Conservation (phyloP, 2,113 vertebrate genomes). For the Apodemus sylvaticus region DNA sequence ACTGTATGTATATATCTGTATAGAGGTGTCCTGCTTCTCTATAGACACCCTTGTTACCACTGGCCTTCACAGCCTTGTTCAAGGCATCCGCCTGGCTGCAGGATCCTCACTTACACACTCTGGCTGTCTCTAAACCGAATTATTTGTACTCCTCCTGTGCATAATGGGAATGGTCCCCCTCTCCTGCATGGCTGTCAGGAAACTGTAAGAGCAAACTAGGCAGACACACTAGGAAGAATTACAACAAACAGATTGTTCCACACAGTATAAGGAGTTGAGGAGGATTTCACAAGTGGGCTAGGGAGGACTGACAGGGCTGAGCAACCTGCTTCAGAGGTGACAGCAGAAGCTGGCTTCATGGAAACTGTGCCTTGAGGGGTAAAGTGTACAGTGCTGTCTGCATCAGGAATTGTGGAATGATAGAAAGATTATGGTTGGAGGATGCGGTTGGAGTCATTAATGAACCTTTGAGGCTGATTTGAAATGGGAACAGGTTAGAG, state of each 20-base stretch:
- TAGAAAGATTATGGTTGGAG: neutral
- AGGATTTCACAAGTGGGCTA: too few relatives aligned
- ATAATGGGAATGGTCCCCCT: neutral
- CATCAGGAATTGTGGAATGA: too few relatives aligned
- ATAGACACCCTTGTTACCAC: neutral
- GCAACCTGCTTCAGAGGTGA: neutral
- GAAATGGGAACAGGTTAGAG: neutral
- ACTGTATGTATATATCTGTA: neutral
- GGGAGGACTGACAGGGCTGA: rapidly evolving
- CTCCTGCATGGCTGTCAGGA: neutral
- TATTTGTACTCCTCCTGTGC: neutral
- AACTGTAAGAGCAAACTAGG: neutral
- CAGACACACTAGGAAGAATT: neutral
- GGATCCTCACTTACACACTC: neutral
- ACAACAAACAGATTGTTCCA: neutral
- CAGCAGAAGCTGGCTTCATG: neutral
- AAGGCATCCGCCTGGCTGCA: neutral
- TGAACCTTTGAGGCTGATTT: neutral
- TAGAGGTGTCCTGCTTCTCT: neutral
- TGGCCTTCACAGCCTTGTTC: neutral
- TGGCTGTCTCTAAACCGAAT: neutral
- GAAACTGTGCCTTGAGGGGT: neutral
- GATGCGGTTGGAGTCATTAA: neutral
- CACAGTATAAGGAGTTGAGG: neutral
- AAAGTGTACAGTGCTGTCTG: neutral